Evolutionary conservation across 2,888 invertebrate species (phyloP), one percentile per base, ranked within the genome.

Genomic region (Ferrisia virgata): DNA sequence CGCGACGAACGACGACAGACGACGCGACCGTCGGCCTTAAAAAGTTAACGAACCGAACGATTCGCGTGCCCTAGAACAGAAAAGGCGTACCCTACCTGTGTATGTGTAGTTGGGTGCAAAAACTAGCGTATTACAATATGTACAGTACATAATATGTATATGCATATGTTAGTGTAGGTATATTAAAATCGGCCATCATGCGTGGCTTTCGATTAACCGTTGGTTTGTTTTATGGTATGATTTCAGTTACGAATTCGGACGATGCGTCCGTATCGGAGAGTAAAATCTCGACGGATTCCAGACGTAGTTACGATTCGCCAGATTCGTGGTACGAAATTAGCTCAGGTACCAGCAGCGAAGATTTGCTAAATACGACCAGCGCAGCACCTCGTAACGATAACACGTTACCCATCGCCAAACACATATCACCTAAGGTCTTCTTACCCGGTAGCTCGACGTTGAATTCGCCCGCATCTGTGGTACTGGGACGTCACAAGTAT

Each of bases 381-480:
- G 2, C n/a, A n/a, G n/a, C n/a, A n/a, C n/a, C 36, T 47, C 58
- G 81, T 4, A 58, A 64, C 53, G 64, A 81, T 4, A 33, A 9
- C n/a, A 6, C 36, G 2, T 22, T 64, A 22, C 39, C 78, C 69
- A 53, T 87, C 81, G 28, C 76, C 82, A 87, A 87, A 89, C 86
- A 90, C 89, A 58, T 91, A 18, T 92, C 93, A 0, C 95, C 95
- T 0, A 95, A 95, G 89, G 95, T 95, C 0, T 95, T 95, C 87
- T 93, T 93, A 28, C 91, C 94, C 0, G 94, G 94, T 87, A 92
- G 93, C 8, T 88, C 94, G 9, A 95, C 95, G 0, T 93, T 94
- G 0, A 95, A 93, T 86, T 94, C 94, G 4, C 95, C 95, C 0
- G 95, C 95, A 0, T 94, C 93, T 88, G 94, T 94, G 86, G 95